Evolutionary conservation across 2,113 vertebrate genomes (phyloP).

Genomic region (Lontra canadensis): DNA sequence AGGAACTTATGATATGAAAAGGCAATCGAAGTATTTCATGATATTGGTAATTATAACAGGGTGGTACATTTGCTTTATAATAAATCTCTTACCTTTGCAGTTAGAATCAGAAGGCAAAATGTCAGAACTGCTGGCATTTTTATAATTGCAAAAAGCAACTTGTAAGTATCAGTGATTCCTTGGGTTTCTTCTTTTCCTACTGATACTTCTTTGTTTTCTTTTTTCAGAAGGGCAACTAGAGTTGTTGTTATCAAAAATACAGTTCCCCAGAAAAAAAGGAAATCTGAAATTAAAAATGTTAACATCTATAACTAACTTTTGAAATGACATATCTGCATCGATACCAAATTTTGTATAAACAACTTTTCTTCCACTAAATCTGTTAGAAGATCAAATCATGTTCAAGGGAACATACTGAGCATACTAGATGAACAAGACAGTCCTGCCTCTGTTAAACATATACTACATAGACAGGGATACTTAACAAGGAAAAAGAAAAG

Average conservation of each 20-base stretch:
- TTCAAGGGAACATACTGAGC: neutral
- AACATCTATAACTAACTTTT: conserved; percentile 58
- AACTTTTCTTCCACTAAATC: conserved; percentile 29
- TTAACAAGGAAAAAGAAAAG: neutral
- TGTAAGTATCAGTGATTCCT: conserved; percentile 96
- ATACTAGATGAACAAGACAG: neutral
- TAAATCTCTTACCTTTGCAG: conserved; percentile 91
- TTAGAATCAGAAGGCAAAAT: conserved; percentile 94
- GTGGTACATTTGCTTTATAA: conserved; percentile 10
- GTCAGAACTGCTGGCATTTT: conserved; percentile 96
- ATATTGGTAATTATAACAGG: neutral
- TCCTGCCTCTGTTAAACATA: neutral
- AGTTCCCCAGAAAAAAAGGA: conserved; percentile 97
- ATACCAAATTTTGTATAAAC: neutral
- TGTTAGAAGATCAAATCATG: neutral
- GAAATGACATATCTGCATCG: conserved; percentile 24
- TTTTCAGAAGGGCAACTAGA: conserved; percentile 94
- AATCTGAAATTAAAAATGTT: conserved; percentile 87
- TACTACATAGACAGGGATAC: neutral
- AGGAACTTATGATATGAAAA: conserved; percentile 17
- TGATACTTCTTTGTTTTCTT: conserved; percentile 86
- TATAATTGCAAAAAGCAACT: conserved; percentile 92
- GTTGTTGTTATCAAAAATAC: conserved; percentile 96
- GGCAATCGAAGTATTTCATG: neutral
- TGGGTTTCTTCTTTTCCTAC: conserved; percentile 90